These are phyloP conservation scores for Orthonychiurus folsomi DNA, from an alignment of 2,888 invertebrate genomes.

Conservation along the genomic window DNA sequence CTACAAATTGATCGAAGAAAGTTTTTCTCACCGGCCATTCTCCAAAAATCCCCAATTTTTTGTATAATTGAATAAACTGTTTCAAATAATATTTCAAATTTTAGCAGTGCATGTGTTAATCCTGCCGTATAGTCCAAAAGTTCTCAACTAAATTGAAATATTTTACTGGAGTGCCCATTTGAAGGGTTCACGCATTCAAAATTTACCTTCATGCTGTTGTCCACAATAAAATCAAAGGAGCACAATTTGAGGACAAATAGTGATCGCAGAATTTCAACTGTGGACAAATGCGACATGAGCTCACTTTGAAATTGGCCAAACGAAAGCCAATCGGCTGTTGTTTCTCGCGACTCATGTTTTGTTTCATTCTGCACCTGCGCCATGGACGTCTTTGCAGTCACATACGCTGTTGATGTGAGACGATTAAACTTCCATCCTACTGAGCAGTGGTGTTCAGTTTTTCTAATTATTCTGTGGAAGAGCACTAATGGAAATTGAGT, in stretches of 20 bases:
- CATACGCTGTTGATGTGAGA: too few species aligned
- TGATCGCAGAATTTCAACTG: constrained; percentile 45
- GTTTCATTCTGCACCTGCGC: too few species aligned
- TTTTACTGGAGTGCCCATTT: too few species aligned
- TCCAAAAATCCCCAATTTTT: constrained; percentile 32
- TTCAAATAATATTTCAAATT: constrained; percentile 15
- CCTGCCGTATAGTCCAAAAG: background rate
- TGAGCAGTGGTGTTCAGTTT: too few species aligned
- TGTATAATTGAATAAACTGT: constrained; percentile 35
- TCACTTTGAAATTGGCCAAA: constrained; percentile 33
- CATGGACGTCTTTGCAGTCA: too few species aligned
- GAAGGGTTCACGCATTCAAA: too few species aligned
- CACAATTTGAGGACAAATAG: constrained; percentile 47
- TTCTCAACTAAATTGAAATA: background rate
- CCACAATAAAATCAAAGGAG: constrained; percentile 44
- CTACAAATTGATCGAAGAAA: constrained; percentile 48
- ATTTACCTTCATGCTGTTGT: constrained; percentile 45
- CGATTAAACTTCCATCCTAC: too few species aligned
- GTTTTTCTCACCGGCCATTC: constrained; percentile 42
- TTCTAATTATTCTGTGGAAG: too few species aligned
- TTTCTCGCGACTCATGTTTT: constrained; percentile 14
- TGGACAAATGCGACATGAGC: constrained; percentile 41
- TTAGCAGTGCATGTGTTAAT: constrained; percentile 3
- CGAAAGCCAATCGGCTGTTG: constrained; percentile 31
- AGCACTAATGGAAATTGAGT: too few species aligned